A percentile compares a stretch with the other conserved stretches of the same genome.
Evolutionary conservation across 2,888 invertebrate species (phyloP).

Genomic region (Athalia cordata): DNA sequence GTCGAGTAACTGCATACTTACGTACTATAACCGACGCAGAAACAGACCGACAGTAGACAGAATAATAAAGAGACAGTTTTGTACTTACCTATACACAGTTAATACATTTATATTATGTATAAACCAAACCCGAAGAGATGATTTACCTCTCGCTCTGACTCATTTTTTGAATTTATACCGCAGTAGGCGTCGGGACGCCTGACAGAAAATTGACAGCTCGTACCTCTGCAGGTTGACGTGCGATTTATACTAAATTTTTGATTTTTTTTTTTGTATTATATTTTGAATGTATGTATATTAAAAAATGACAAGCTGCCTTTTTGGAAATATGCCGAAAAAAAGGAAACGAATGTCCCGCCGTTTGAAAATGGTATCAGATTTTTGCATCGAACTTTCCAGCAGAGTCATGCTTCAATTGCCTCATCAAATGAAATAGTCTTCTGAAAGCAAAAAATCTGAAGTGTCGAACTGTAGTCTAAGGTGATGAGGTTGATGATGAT

Average conservation of each 20-base stretch:
- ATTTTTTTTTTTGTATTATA: too few relatives aligned
- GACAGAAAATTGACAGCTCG: neutral
- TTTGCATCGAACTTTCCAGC: neutral
- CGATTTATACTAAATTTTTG: too few relatives aligned
- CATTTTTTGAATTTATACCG: neutral
- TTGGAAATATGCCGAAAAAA: neutral
- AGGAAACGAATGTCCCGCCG: neutral
- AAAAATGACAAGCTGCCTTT: neutral
- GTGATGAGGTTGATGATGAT: too few relatives aligned
- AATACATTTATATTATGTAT: too few relatives aligned
- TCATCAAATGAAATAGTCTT: too few relatives aligned
- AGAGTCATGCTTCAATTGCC: too few relatives aligned
- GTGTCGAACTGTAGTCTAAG: too few relatives aligned
- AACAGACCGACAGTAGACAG: slow-evolving; percentile 3
- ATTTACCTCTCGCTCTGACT: neutral
- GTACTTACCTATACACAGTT: too few relatives aligned
- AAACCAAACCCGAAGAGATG: neutral
- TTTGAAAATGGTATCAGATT: neutral
- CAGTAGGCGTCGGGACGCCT: slow-evolving; percentile 14
- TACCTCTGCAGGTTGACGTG: neutral
- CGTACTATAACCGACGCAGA: neutral
- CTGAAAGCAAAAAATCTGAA: too few relatives aligned
- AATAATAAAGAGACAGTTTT: slow-evolving; percentile 30
- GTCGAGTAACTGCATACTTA: neutral
- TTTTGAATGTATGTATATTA: neutral